Evolutionary conservation across 2,888 invertebrate species (phyloP), one percentile per base, ranked within the genome.

Genomic region (Cerastoderma edule): DNA sequence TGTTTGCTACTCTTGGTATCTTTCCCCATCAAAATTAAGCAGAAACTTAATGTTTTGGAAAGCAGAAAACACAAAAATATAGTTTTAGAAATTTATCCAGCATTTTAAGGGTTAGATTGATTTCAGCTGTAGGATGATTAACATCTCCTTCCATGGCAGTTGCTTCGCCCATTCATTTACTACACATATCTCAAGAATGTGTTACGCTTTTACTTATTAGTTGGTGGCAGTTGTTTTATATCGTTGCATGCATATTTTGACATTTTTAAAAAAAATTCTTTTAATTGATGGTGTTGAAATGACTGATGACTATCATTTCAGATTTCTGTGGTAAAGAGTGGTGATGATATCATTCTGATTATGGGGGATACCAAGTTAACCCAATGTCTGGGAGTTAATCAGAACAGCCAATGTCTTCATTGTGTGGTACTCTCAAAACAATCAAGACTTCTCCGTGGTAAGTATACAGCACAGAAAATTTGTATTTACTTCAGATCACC

Each of bases 401-500:
- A 32, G 27, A 28, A 33, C 19, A 24, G n/a, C 13, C 33, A 50
- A 22, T n/a, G 33, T 50, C 53, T 66, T 13, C 66, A 66, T 30
- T 66, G 66, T 50, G 53, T 66, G 1, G 33, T 66, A 2, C 50
- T 66, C 22, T 66, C 66, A 3, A 66, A 30, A 32, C 46, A 50
- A 24, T 66, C 66, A 22, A 50, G 30, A 65, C 28, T 65, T 8
- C 8, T 28, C 6, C 19, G 28, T 27, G 48, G 65, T 65, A 48
- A 65, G 28, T 60, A 28, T 50, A 16, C 16, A 44, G 10, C n/a
- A n/a, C n/a, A n/a, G n/a, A n/a, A n/a, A n/a, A n/a, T n/a, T n/a
- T n/a, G 46, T 46, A 5, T 46, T 19, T 46, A 1, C 46, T n/a
- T 46, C n/a, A 19, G n/a, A 16, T 46, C 46, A n/a, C n/a, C n/a